phyloP scores from a whole-genome alignment of 2,888 invertebrate species.

The Apodemia duryi region DNA sequence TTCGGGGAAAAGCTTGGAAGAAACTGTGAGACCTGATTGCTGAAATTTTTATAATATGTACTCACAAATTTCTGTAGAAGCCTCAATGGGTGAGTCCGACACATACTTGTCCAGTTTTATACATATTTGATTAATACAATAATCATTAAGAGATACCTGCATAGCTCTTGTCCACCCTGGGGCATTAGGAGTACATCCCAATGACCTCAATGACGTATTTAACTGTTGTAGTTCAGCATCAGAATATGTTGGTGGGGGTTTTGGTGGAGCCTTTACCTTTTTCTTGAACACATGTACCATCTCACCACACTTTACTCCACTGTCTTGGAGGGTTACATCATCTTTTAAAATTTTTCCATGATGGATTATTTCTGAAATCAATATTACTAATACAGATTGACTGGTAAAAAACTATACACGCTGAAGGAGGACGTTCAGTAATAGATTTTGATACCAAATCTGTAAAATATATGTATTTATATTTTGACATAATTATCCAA shows the following conservation, averaged over 20 bases:
- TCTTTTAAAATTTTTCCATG: conserved; percentile 85
- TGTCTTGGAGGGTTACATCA: conserved; percentile 77
- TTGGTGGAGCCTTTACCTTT: conserved; percentile 48
- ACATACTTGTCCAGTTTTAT: too few species aligned
- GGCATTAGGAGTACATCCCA: conserved; percentile 76
- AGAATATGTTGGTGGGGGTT: conserved; percentile 66
- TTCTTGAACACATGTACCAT: conserved; percentile 80
- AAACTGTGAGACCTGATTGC: too few species aligned
- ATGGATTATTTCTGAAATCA: conserved; percentile 82
- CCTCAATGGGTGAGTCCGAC: too few species aligned
- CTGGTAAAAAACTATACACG: too few species aligned
- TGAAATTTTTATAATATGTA: too few species aligned
- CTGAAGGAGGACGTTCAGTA: too few species aligned
- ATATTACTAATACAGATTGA: not conserved
- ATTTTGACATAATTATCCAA: too few species aligned
- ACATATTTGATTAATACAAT: too few species aligned
- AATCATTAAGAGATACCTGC: conserved; percentile 53
- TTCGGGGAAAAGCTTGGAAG: too few species aligned
- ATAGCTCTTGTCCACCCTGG: conserved; percentile 83
- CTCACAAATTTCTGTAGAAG: too few species aligned
- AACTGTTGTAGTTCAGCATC: conserved; percentile 81
- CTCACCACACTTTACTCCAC: conserved; percentile 80
- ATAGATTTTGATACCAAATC: too few species aligned
- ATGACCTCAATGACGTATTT: conserved; percentile 80
- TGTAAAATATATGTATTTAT: too few species aligned